Percentiles rank a stretch among this genome's conserved stretches.
phyloP scores from a whole-genome alignment of 2,888 invertebrate genomes.

The Cheilosia vulpina region DNA sequence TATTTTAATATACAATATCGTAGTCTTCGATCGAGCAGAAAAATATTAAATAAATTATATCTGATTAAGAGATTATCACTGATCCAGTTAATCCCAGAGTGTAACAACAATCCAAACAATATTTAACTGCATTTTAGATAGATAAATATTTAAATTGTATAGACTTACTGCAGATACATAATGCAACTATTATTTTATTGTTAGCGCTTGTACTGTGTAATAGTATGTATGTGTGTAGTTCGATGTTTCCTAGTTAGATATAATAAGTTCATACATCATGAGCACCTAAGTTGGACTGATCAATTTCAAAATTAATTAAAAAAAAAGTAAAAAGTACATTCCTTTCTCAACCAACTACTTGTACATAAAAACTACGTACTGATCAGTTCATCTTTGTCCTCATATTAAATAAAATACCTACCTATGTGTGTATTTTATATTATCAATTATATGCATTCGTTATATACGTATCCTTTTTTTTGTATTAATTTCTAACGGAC shows the following conservation, averaged over 20 bases:
- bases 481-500: conserved; percentile 78
- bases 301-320: neutral
- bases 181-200: conserved; percentile 4
- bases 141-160: neutral
- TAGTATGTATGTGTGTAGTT: conserved; percentile 61
- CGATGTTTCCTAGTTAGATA: conserved; percentile 55
- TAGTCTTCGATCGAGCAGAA: too few species aligned
- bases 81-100: neutral
- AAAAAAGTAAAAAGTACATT: neutral
- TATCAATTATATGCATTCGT: conserved; percentile 35
- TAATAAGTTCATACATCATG: conserved; percentile 20
- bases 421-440: conserved; percentile 54
- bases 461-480: conserved; percentile 37
- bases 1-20: too few species aligned
- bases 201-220: conserved; percentile 62
- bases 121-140: neutral
- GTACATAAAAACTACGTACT: neutral
- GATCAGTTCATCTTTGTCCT: conserved; percentile 18
- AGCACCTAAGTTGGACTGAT: conserved; percentile 29
- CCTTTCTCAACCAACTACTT: neutral
- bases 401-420: neutral
- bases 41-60: too few species aligned
- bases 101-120: neutral
- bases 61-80: neutral
- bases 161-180: neutral